A percentile compares a stretch with the other conserved stretches of the same genome.
Evolutionary conservation across 1,140 invertebrate genomes (phyloP).

Genomic region (Pomacea maculata): DNA sequence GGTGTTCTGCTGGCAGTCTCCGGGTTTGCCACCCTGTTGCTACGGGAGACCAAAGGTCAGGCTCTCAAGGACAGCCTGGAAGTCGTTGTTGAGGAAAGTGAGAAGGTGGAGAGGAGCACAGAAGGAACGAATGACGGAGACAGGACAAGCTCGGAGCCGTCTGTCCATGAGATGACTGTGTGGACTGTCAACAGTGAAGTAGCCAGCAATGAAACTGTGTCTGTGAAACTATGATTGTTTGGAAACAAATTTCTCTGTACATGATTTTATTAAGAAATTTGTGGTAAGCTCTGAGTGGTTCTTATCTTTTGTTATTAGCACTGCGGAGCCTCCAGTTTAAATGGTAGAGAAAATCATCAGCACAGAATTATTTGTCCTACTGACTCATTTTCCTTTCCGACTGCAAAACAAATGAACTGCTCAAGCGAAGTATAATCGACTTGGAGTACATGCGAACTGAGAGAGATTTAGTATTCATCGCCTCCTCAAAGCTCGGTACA

Average conservation of each 20-base stretch:
- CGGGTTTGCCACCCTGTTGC: neutral
- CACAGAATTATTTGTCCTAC: too few species aligned
- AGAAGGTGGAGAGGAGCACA: neutral
- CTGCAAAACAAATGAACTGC: too few species aligned
- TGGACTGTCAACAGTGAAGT: neutral
- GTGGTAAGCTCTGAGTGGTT: neutral
- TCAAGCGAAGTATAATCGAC: too few species aligned
- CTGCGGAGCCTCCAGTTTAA: too few species aligned
- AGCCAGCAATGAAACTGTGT: neutral
- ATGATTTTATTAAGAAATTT: neutral
- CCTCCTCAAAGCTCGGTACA: too few species aligned
- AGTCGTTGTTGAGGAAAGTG: neutral
- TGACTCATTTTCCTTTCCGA: too few species aligned
- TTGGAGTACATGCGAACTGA: too few species aligned
- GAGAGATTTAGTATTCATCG: too few species aligned
- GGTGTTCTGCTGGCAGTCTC: neutral
- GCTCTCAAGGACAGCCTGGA: conserved; percentile 3
- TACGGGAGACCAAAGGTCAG: conserved; percentile 16
- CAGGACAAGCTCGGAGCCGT: too few species aligned
- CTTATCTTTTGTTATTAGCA: neutral
- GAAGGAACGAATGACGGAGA: too few species aligned
- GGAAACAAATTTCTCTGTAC: neutral
- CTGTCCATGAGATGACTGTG: neutral
- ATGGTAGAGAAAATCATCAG: too few species aligned
- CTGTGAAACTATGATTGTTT: neutral